Evolutionary conservation across 2,797 vertebrate species (phyloP).

Genomic region (Rousettus madagascariensis): DNA sequence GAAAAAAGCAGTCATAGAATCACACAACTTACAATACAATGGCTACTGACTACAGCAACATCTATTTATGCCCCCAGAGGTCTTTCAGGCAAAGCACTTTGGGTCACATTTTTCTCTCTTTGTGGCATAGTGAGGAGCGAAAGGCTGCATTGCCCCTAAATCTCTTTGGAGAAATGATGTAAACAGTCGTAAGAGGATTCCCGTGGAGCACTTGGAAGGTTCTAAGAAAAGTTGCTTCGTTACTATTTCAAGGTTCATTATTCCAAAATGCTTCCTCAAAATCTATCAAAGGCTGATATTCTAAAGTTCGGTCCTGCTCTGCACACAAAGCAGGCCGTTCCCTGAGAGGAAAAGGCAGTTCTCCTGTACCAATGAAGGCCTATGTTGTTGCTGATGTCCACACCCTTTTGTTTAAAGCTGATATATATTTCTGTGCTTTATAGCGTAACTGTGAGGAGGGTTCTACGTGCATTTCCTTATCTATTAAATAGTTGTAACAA

Average conservation of each 20-base stretch:
- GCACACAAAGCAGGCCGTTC: background rate
- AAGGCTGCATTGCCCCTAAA: background rate
- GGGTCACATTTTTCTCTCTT: background rate
- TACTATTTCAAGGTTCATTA: slow-evolving; percentile 54
- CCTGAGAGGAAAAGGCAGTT: background rate
- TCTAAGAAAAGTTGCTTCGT: slow-evolving; percentile 51
- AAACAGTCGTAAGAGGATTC: background rate
- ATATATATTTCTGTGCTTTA: background rate
- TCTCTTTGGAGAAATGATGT: background rate
- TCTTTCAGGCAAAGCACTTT: background rate
- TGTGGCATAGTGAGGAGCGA: background rate
- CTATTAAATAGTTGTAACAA: background rate
- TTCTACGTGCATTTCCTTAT: background rate
- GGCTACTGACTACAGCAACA: background rate
- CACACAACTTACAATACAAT: background rate
- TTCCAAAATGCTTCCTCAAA: slow-evolving; percentile 42
- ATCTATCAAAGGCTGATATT: slow-evolving; percentile 42
- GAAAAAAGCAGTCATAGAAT: background rate
- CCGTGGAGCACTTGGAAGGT: background rate
- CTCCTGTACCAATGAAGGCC: fast-evolving
- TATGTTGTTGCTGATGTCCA: no score
- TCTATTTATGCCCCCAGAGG: background rate
- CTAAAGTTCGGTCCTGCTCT: slow-evolving; percentile 12
- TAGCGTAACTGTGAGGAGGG: background rate
- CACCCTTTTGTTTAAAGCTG: background rate